Evolutionary conservation across 2,888 invertebrate species (phyloP).

Genomic region (Erpobdella octoculata): DNA sequence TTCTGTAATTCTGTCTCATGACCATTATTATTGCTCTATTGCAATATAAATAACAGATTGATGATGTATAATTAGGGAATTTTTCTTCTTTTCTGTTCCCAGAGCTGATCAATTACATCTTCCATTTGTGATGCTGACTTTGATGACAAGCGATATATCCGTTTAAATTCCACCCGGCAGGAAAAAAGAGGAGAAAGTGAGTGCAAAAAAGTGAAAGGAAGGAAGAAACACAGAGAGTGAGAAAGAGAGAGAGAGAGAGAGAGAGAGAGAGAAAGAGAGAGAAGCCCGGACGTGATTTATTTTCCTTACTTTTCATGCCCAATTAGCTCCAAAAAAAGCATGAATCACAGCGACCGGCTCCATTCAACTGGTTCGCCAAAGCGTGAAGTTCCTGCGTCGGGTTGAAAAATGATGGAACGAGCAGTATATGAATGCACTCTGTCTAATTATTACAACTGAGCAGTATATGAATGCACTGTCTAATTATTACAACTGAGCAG

Average conservation of each 20-base stretch:
- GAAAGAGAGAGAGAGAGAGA: too few relatives aligned
- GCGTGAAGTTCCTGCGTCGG: background rate
- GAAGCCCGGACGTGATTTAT: background rate
- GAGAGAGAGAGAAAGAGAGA: too few relatives aligned
- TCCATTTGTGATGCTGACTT: background rate
- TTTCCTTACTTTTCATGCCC: conserved; percentile 3
- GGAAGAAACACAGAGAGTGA: too few relatives aligned
- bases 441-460: background rate
- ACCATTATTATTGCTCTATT: too few relatives aligned
- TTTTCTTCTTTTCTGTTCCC: background rate
- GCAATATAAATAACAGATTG: too few relatives aligned
- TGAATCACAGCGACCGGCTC: conserved; percentile 6
- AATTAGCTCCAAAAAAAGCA: conserved; percentile 12
- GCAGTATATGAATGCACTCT: background rate
- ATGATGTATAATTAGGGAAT: too few relatives aligned
- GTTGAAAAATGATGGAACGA: background rate
- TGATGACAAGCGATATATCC: background rate
- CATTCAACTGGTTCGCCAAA: background rate
- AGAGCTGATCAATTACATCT: conserved; percentile 5
- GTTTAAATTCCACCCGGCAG: background rate
- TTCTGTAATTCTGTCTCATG: too few relatives aligned
- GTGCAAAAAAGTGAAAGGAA: too few relatives aligned
- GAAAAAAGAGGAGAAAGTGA: background rate
- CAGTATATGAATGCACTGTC: too few relatives aligned
- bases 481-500: too few relatives aligned